phyloP scores from a whole-genome alignment of 2,888 invertebrate species.

The Taenaris catops region DNA sequence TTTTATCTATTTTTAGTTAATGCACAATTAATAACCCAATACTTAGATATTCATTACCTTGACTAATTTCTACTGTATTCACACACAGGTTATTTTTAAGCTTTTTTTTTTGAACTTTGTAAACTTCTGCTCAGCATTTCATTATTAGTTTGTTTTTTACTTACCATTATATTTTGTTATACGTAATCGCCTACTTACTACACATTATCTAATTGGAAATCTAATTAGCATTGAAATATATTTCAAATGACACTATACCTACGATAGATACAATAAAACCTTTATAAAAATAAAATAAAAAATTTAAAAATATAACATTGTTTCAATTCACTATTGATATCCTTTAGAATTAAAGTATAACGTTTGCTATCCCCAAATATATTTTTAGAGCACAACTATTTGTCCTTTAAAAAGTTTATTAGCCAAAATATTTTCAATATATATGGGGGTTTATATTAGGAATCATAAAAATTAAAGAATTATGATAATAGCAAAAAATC shows the following conservation, averaged over 20 bases:
- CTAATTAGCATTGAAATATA: constrained; percentile 65
- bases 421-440: too few species aligned
- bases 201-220: constrained; percentile 69
- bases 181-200: constrained; percentile 74
- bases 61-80: constrained; percentile 38
- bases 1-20: constrained; percentile 61
- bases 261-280: constrained; percentile 72
- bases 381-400: too few species aligned
- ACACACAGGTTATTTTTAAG: constrained; percentile 35
- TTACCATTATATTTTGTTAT: constrained; percentile 52
- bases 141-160: constrained; percentile 38
- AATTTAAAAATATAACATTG: constrained; percentile 37
- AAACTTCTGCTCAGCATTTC: constrained; percentile 28
- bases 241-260: constrained; percentile 74
- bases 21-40: constrained; percentile 63
- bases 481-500: too few species aligned
- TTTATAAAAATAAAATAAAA: constrained; percentile 70
- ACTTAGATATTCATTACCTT: constrained; percentile 45
- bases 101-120: constrained; percentile 28
- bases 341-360: too few species aligned
- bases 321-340: too few species aligned
- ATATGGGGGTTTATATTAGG: too few species aligned
- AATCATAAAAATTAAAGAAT: too few species aligned
- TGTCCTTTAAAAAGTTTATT: too few species aligned
- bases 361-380: too few species aligned